Percentiles rank a stretch among this genome's conserved stretches.
phyloP scores from a whole-genome alignment of 2,888 invertebrate genomes.

The Augiades crinisus region DNA sequence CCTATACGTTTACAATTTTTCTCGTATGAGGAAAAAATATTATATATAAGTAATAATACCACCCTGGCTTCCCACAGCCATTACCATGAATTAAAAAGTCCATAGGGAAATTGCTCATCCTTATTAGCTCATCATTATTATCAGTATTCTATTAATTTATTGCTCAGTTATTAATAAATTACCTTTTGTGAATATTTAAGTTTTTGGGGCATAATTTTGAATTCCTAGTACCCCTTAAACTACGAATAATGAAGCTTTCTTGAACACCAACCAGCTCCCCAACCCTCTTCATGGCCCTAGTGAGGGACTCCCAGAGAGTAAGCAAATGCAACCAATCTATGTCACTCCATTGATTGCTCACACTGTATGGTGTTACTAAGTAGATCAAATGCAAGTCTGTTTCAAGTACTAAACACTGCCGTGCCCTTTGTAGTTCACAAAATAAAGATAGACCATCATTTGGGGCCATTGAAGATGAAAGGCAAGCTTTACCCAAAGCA shows the following conservation, averaged over 20 bases:
- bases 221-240: slow-evolving; percentile 85
- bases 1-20: too few relatives aligned
- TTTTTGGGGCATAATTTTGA: slow-evolving; percentile 76
- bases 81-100: too few relatives aligned
- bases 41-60: too few relatives aligned
- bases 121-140: too few relatives aligned
- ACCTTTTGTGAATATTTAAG: slow-evolving; percentile 85
- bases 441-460: slow-evolving; percentile 95
- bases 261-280: slow-evolving; percentile 94
- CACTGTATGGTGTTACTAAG: slow-evolving; percentile 96
- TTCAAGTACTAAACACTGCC: slow-evolving; percentile 94
- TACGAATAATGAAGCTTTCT: slow-evolving; percentile 91
- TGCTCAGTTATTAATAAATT: too few relatives aligned
- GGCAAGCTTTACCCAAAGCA: slow-evolving; percentile 94
- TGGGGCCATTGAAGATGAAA: slow-evolving; percentile 96
- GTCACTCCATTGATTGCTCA: slow-evolving; percentile 88
- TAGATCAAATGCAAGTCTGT: slow-evolving; percentile 97
- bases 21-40: too few relatives aligned
- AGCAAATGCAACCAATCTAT: slow-evolving; percentile 92
- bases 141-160: too few relatives aligned
- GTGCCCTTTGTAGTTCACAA: slow-evolving; percentile 93
- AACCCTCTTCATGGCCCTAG: slow-evolving; percentile 90
- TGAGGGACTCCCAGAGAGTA: slow-evolving; percentile 90
- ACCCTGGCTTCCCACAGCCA: too few relatives aligned
- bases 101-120: too few relatives aligned